These are phyloP conservation scores for Drosophila nigrodunni DNA, from an alignment of 1,140 invertebrate species.

Conservation along the genomic window DNA sequence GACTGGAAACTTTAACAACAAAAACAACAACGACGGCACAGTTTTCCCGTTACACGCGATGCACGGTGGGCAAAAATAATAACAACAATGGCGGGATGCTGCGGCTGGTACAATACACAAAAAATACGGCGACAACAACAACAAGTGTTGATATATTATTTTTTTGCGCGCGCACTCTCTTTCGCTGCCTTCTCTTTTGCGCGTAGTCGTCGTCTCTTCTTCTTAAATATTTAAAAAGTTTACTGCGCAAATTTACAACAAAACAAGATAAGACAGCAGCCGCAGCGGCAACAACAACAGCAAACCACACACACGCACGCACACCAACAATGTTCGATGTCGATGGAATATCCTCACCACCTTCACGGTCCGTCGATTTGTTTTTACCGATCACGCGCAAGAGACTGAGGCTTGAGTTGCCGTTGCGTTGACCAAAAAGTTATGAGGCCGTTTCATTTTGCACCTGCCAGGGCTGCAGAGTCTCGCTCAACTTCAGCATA, in stretches of 20 bases:
- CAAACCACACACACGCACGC: constrained; percentile 34
- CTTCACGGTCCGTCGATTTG: constrained; percentile 76
- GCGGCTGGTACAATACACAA: constrained; percentile 44
- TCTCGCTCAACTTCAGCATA: constrained; percentile 15
- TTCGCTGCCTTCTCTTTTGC: constrained; percentile 30
- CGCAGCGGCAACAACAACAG: constrained; percentile 56
- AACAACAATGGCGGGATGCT: constrained; percentile 58
- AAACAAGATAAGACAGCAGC: constrained; percentile 54
- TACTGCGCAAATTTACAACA: constrained; percentile 71
- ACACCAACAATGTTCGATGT: constrained; percentile 31
- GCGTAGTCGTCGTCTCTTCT: constrained; percentile 11
- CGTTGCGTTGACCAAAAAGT: constrained; percentile 64
- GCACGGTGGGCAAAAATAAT: constrained; percentile 43
- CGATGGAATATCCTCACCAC: constrained; percentile 74
- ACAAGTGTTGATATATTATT: constrained; percentile 45
- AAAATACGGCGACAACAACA: constrained; percentile 44
- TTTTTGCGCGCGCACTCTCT: constrained; percentile 49
- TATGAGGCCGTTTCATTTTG: constrained; percentile 64
- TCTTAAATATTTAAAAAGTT: constrained; percentile 34
- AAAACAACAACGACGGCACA: constrained; percentile 44
- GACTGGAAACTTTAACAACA: constrained; percentile 25
- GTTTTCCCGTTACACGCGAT: constrained; percentile 76
- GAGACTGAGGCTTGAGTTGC: constrained; percentile 62
- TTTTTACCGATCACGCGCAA: constrained; percentile 76
- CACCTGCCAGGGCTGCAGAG: constrained; percentile 60